Evolutionary conservation across 2,888 invertebrate genomes (phyloP).

Genomic region (Eupsilia transversa): DNA sequence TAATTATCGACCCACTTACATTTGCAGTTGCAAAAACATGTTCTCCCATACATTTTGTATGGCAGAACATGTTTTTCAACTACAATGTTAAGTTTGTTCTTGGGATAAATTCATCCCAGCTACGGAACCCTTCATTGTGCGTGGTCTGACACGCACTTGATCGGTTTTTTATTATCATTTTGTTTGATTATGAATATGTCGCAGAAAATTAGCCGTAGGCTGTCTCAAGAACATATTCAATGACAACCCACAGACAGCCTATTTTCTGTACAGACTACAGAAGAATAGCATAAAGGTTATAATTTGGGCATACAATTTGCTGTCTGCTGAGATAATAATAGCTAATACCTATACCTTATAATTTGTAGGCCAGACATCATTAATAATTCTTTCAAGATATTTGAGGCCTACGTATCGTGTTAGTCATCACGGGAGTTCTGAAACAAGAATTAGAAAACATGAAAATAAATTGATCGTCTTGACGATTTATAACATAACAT

Average conservation of each 20-base stretch:
- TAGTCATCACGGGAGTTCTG: background rate
- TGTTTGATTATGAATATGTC: background rate
- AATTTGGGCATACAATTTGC: slow-evolving; percentile 24
- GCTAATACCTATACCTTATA: background rate
- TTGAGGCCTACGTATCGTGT: background rate
- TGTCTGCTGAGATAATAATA: slow-evolving; percentile 21
- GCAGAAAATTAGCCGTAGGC: background rate
- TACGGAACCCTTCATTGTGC: too few species aligned
- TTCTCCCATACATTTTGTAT: too few species aligned
- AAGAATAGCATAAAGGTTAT: background rate
- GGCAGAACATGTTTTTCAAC: too few species aligned
- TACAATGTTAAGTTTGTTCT: too few species aligned
- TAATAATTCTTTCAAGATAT: background rate
- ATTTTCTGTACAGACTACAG: background rate
- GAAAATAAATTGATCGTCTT: background rate
- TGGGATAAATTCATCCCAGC: too few species aligned
- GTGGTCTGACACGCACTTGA: too few species aligned
- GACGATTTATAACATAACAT: too few species aligned
- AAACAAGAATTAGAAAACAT: background rate
- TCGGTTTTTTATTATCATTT: too few species aligned
- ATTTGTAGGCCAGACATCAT: background rate
- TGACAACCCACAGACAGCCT: background rate
- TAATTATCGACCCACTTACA: too few species aligned
- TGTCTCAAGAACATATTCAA: slow-evolving; percentile 12
- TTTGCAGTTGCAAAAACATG: too few species aligned